Percentiles rank a stretch among this genome's conserved stretches.
Evolutionary conservation across 1,140 invertebrate species (phyloP).

Genomic region (Bombus terrestris): DNA sequence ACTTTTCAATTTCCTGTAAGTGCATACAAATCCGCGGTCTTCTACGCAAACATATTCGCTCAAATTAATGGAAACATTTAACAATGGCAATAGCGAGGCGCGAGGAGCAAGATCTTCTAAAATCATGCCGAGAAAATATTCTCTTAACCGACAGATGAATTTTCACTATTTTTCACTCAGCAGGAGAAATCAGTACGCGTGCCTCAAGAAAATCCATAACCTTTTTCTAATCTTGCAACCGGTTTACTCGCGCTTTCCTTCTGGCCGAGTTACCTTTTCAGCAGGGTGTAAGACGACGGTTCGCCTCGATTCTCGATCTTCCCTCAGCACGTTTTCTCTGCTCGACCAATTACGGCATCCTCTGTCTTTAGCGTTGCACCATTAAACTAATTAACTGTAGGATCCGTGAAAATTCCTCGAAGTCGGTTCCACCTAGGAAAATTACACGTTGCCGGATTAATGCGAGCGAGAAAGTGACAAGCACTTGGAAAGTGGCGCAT

Average conservation of each 20-base stretch:
- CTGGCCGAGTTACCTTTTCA: conserved; percentile 20
- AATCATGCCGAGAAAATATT: not conserved
- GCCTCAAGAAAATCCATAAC: conserved; percentile 32
- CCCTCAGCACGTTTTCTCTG: conserved; percentile 39
- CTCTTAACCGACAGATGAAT: not conserved
- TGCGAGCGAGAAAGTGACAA: conserved; percentile 44
- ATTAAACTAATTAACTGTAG: conserved; percentile 18
- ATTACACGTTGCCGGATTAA: conserved; percentile 10
- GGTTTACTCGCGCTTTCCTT: conserved; percentile 48
- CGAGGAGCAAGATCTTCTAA: no score
- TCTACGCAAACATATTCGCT: not conserved
- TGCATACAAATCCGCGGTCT: no score
- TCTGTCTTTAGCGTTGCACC: not conserved
- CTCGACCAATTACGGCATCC: conserved; percentile 37
- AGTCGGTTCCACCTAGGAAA: not conserved
- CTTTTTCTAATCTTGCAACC: conserved; percentile 35
- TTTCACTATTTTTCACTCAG: conserved; percentile 34
- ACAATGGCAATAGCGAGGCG: no score
- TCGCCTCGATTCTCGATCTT: conserved; percentile 1
- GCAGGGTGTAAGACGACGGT: no score
- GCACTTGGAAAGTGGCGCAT: not conserved
- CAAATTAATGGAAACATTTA: no score
- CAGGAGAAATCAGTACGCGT: conserved; percentile 40
- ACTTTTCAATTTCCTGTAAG: no score
- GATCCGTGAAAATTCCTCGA: not conserved